Evolutionary conservation across 1,140 invertebrate genomes (phyloP).

Genomic region (Marisa cornuarietis): DNA sequence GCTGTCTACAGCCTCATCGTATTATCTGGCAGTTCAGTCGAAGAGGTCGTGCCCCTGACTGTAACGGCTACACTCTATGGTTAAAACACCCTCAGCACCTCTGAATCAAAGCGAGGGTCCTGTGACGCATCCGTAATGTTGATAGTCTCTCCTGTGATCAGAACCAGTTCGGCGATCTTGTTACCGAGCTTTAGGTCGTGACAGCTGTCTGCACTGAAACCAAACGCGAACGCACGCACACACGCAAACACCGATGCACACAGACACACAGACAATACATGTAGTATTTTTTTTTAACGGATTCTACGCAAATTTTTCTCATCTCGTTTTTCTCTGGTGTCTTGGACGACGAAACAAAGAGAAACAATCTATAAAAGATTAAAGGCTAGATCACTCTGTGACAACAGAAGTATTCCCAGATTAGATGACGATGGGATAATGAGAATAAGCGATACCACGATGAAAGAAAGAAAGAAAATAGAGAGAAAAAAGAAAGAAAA

Average conservation of each 20-base stretch:
- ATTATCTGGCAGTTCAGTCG: no score
- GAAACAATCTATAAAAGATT: no score
- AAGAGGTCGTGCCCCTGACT: neutral
- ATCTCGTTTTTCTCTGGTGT: no score
- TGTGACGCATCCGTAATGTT: constrained; percentile 97
- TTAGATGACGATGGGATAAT: neutral
- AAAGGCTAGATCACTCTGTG: no score
- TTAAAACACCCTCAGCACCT: constrained; percentile 32
- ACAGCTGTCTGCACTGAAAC: constrained; percentile 38
- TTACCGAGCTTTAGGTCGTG: constrained; percentile 43
- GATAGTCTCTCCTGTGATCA: constrained; percentile 72
- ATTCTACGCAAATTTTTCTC: no score
- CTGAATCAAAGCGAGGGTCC: constrained; percentile 71
- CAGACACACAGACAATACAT: constrained; percentile 7
- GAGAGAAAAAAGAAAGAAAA: neutral
- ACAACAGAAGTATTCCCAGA: neutral
- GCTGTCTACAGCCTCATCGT: no score
- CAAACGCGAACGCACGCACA: constrained; percentile 4
- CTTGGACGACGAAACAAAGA: no score
- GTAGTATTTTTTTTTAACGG: no score
- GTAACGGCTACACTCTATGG: neutral
- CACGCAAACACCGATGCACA: neutral
- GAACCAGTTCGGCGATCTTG: constrained; percentile 55
- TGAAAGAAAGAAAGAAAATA: neutral
- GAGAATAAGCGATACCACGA: neutral